Conservation (phyloP, 2,797 vertebrate species). For the Amphiprion clarkii region DNA sequence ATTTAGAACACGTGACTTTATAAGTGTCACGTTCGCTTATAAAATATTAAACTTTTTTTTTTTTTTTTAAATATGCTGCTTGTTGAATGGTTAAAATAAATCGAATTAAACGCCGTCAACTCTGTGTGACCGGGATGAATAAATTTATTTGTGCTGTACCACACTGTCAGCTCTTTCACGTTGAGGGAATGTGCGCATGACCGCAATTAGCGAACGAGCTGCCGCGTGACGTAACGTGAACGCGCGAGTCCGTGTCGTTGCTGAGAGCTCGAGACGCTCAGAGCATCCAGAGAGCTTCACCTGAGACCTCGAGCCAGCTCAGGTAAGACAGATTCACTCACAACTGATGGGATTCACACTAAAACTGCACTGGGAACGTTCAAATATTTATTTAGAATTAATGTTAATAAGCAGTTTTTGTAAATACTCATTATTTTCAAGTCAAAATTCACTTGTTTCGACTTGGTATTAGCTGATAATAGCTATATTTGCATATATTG, state of each 20-base stretch:
- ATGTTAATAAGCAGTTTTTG: too few relatives aligned
- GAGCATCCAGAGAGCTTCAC: not conserved
- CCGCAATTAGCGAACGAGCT: conserved; percentile 47
- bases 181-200: conserved; percentile 61
- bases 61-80: too few relatives aligned
- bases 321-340: conserved; percentile 22
- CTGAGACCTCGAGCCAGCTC: conserved; percentile 3
- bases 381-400: too few relatives aligned
- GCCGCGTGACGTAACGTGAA: conserved; percentile 34
- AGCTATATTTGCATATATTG: too few relatives aligned
- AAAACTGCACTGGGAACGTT: not conserved
- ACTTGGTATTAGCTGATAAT: too few relatives aligned
- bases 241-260: not conserved
- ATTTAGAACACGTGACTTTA: too few relatives aligned
- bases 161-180: conserved; percentile 10
- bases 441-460: not conserved
- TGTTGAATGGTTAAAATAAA: too few relatives aligned
- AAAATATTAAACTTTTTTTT: too few relatives aligned
- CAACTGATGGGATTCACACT: not conserved
- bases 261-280: not conserved
- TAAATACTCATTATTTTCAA: not conserved
- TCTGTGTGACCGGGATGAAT: not conserved
- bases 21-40: too few relatives aligned
- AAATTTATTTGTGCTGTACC: accelerated
- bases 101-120: too few relatives aligned